Evolutionary conservation across 1,140 invertebrate genomes (phyloP).

Genomic region (Drosophila funebris): DNA sequence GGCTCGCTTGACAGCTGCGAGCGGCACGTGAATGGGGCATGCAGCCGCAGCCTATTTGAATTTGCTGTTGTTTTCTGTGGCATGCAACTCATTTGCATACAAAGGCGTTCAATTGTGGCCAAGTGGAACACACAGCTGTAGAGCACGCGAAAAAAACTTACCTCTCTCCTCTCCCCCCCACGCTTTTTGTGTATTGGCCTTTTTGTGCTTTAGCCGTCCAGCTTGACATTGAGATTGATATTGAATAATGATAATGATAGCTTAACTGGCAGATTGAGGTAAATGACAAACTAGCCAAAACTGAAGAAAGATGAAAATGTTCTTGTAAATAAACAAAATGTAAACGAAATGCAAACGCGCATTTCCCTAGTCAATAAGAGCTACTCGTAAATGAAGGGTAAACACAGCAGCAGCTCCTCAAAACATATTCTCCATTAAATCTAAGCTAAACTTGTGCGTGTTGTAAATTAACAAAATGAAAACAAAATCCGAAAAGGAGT

Average conservation of each 20-base stretch:
- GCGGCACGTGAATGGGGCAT: conserved; percentile 4
- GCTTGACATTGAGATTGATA: conserved; percentile 44
- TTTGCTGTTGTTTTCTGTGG: background rate
- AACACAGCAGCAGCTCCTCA: conserved; percentile 31
- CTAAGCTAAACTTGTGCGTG: conserved; percentile 72
- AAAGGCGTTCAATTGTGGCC: conserved; percentile 68
- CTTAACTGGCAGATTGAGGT: conserved; percentile 14
- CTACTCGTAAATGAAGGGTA: conserved; percentile 12
- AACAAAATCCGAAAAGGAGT: too few relatives aligned
- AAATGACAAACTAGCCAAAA: conserved; percentile 40
- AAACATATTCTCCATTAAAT: conserved; percentile 64
- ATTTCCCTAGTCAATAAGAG: conserved; percentile 36
- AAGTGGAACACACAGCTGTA: conserved; percentile 56
- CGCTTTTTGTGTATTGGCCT: conserved; percentile 1
- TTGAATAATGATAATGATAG: conserved; percentile 24
- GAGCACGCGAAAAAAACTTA: conserved; percentile 37
- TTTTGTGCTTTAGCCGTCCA: conserved; percentile 30
- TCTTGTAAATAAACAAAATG: conserved; percentile 43
- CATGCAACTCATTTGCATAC: conserved; percentile 71
- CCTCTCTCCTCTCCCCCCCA: background rate
- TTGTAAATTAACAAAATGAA: conserved; percentile 62
- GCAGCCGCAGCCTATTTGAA: conserved; percentile 15
- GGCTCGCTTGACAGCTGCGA: conserved; percentile 22
- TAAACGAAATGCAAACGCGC: conserved; percentile 1
- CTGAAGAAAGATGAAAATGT: conserved; percentile 11